Percentiles rank a stretch among this genome's conserved stretches.
Evolutionary conservation across 2,113 vertebrate genomes (phyloP).

Genomic region (Patagioenas fasciata): DNA sequence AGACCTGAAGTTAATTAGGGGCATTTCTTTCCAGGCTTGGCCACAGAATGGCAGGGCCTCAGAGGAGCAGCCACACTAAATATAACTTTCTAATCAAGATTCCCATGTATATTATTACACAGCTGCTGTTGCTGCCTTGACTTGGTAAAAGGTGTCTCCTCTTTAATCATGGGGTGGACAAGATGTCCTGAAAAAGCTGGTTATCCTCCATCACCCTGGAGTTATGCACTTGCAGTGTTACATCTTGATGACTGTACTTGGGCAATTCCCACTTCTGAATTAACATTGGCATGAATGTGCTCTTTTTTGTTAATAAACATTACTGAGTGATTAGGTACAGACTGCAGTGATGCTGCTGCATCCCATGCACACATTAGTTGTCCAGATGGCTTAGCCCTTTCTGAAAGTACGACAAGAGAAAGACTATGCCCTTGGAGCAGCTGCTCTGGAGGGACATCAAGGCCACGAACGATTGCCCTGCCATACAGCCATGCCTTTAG

Average conservation of each 20-base stretch:
- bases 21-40: slow-evolving; percentile 19
- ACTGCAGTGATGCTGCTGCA: neutral
- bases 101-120: neutral
- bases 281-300: neutral
- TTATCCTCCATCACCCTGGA: neutral
- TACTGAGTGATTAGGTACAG: neutral
- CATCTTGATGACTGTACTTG: neutral
- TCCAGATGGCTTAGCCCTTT: neutral
- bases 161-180: slow-evolving; percentile 24
- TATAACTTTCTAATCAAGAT: neutral
- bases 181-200: slow-evolving; percentile 11
- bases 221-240: neutral
- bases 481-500: neutral
- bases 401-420: neutral
- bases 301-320: neutral
- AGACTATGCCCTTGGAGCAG: neutral
- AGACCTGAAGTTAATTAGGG: slow-evolving; percentile 14
- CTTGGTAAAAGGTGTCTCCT: slow-evolving; percentile 78
- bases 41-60: slow-evolving; percentile 11
- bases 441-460: neutral
- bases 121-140: slow-evolving; percentile 66
- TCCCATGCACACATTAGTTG: neutral
- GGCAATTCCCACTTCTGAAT: neutral
- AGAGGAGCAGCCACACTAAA: slow-evolving; percentile 36
- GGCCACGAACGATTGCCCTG: neutral